Evolutionary conservation across 2,113 vertebrate genomes (phyloP).

Genomic region (Gadus macrocephalus): DNA sequence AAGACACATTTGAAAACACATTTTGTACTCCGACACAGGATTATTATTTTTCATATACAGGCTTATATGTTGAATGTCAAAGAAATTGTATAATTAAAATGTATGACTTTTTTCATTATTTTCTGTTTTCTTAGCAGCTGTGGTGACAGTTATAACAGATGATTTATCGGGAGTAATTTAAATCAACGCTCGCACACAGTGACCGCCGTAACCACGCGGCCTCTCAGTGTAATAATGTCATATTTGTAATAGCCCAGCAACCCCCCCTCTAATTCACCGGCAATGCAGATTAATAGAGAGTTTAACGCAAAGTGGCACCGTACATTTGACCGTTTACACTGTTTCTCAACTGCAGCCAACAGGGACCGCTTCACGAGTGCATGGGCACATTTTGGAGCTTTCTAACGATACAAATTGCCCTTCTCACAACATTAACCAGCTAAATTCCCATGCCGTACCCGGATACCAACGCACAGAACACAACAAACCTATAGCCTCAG

Average conservation of each 20-base stretch:
- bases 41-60: too few species aligned
- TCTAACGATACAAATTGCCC: constrained; percentile 61
- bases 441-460: constrained; percentile 46
- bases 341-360: constrained; percentile 22
- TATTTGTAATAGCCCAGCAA: constrained; percentile 22
- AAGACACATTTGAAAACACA: too few species aligned
- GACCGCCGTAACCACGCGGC: constrained; percentile 28
- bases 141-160: constrained; percentile 23
- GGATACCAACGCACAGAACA: constrained; percentile 46
- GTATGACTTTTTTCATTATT: too few species aligned
- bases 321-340: constrained; percentile 25
- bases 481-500: constrained; percentile 58
- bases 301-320: constrained; percentile 32
- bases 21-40: too few species aligned
- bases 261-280: constrained; percentile 39
- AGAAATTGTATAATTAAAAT: too few species aligned
- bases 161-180: constrained; percentile 28
- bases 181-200: constrained; percentile 19
- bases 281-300: constrained; percentile 42
- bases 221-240: constrained; percentile 15
- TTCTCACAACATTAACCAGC: constrained; percentile 68
- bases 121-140: constrained; percentile 13
- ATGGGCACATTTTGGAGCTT: constrained; percentile 36
- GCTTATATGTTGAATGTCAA: too few species aligned
- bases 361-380: constrained; percentile 31